phyloP scores from a whole-genome alignment of 2,888 invertebrate species.

The Trissoscelio sp. region DNA sequence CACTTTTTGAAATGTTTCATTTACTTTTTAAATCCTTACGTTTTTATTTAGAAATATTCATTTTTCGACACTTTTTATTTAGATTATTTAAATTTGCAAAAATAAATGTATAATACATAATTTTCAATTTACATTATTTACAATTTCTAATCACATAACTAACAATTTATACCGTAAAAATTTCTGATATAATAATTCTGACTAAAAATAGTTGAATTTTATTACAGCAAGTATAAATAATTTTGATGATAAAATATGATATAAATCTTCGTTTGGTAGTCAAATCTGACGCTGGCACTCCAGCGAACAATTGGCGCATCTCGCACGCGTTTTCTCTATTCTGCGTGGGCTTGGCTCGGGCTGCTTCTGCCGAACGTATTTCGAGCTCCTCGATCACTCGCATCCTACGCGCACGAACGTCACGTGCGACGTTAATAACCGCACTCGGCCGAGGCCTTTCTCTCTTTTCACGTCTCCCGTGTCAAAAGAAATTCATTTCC shows the following conservation, averaged over 20 bases:
- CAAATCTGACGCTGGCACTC: constrained; percentile 17
- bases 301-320: constrained; percentile 46
- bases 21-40: too few relatives aligned
- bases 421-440: constrained; percentile 65
- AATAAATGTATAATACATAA: too few relatives aligned
- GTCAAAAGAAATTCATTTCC: constrained; percentile 62
- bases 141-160: too few relatives aligned
- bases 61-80: too few relatives aligned
- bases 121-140: too few relatives aligned
- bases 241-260: not conserved
- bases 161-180: too few relatives aligned
- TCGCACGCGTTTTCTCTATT: constrained; percentile 42
- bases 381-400: constrained; percentile 61
- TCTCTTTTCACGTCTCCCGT: constrained; percentile 47
- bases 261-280: constrained; percentile 56
- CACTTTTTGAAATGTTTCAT: too few relatives aligned
- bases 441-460: constrained; percentile 61
- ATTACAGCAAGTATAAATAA: not conserved
- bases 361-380: constrained; percentile 65
- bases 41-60: too few relatives aligned
- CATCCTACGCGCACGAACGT: constrained; percentile 57
- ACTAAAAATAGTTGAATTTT: too few relatives aligned
- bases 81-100: too few relatives aligned
- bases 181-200: too few relatives aligned
- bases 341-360: constrained; percentile 50